Evolutionary conservation across 2,888 invertebrate species (phyloP), one percentile per base, ranked within the genome.

Genomic region (Cosmopolites sordidus): DNA sequence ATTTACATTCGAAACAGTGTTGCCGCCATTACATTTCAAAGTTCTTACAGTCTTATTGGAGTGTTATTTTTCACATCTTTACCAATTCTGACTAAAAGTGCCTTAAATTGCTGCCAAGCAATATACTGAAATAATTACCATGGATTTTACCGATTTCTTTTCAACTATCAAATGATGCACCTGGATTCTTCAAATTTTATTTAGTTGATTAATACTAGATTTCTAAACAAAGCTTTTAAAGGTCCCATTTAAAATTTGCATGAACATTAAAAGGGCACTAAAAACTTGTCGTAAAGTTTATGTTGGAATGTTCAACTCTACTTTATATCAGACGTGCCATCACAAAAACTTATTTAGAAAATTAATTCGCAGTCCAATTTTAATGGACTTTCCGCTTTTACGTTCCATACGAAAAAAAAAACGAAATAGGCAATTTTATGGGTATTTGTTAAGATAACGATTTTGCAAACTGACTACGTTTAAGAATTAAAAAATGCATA

Each of bases 271-370:
- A 47, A 40, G 8, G 27, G 27, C 39, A 47, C 16, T 47, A 47
- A 47, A 47, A 40, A 46, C 45, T 30, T 33, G 38, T 38, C 46
- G 40, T 47, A 39, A 47, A 47, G 27, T 47, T 22, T 40, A 47
- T 47, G 38, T 47, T 27, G 11, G n/a, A 47, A 39, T 14, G 47
- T 27, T 39, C 47, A 12, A 39, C 22, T 39, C 39, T 27, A 8
- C 38, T 38, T 39, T 45, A 45, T 45, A 40, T 27, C 16, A 15
- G 27, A 47, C 47, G 47, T 47, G 47, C 39, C 47, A 29, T 47
- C 40, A 18, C 47, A 47, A 47, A 47, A 47, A 47, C 27, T 18
- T 40, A 47, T 47, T 47, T 39, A 47, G 47, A 39, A 16, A 47
- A 47, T 47, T 14, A 18, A 39, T 47, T 47, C 39, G 40, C 47